These are phyloP conservation scores for Brachionus asplanchnoidis DNA, from an alignment of 1,140 invertebrate species.

Conservation along the genomic window DNA sequence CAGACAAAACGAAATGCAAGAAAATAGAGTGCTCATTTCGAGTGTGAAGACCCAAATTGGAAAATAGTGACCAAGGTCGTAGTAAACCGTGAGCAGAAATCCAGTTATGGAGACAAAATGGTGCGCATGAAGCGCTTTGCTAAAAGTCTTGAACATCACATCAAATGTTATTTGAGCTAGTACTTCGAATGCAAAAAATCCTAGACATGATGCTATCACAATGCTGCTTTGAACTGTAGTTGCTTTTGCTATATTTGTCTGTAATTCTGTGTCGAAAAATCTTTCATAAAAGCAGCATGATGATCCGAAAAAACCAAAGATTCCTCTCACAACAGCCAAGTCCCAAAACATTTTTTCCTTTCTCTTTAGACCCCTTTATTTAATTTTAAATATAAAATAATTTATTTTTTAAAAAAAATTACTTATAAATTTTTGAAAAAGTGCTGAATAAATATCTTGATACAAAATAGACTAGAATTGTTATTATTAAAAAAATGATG, in stretches of 20 bases:
- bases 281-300: constrained; percentile 47
- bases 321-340: constrained; percentile 48
- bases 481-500: not conserved
- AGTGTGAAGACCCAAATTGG: constrained; percentile 49
- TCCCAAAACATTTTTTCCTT: constrained; percentile 53
- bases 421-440: not conserved
- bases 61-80: constrained; percentile 47
- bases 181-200: constrained; percentile 52
- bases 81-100: constrained; percentile 45
- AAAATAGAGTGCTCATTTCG: constrained; percentile 53
- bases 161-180: constrained; percentile 48
- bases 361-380: constrained; percentile 42
- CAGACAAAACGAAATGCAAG: constrained; percentile 50
- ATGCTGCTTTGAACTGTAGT: constrained; percentile 47
- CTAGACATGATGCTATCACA: constrained; percentile 47
- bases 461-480: not conserved
- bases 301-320: constrained; percentile 49
- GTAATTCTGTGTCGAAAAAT: constrained; percentile 46
- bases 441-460: not conserved
- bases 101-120: constrained; percentile 50
- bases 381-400: not conserved
- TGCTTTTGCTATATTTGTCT: constrained; percentile 47
- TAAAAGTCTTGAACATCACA: constrained; percentile 47
- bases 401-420: constrained; percentile 4
- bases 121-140: constrained; percentile 49